phyloP scores from a whole-genome alignment of 2,113 vertebrate genomes.

The Marmota flaviventris region DNA sequence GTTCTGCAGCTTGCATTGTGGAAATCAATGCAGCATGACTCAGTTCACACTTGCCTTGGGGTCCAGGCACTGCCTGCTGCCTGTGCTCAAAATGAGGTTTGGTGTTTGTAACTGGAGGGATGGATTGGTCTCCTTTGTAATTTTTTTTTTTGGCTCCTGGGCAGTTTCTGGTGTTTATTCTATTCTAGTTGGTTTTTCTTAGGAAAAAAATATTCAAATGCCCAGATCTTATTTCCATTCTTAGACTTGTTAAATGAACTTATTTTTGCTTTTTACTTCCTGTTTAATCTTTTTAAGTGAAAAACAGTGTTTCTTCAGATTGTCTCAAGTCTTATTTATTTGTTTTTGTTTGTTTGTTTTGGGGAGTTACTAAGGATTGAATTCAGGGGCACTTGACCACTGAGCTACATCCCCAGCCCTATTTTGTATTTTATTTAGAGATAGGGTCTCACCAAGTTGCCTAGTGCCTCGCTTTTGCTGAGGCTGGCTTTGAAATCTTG shows the following conservation, averaged over 20 bases:
- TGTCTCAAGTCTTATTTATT: neutral
- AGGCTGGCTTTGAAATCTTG: too few species aligned
- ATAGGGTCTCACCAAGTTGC: too few species aligned
- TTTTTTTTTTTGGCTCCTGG: slow-evolving; percentile 27
- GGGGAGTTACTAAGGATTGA: too few species aligned
- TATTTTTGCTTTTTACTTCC: slow-evolving; percentile 37
- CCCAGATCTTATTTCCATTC: neutral
- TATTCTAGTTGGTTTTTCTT: slow-evolving; percentile 10
- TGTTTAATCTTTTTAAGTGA: neutral
- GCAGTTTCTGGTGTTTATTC: slow-evolving; percentile 3
- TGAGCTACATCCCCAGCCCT: too few species aligned
- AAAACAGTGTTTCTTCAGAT: neutral
- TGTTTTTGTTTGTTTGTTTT: too few species aligned
- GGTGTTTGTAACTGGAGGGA: neutral
- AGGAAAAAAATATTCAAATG: slow-evolving; percentile 47
- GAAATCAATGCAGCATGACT: neutral
- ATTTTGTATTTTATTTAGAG: too few species aligned
- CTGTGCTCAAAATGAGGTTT: neutral
- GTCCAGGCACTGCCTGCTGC: neutral
- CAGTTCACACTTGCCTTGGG: neutral
- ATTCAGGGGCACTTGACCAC: too few species aligned
- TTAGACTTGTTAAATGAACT: neutral
- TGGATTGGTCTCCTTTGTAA: neutral
- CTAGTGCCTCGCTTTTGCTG: too few species aligned
- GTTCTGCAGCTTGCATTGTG: neutral